phyloP scores from a whole-genome alignment of 2,888 invertebrate species.

The Entomobrya multifasciata region DNA sequence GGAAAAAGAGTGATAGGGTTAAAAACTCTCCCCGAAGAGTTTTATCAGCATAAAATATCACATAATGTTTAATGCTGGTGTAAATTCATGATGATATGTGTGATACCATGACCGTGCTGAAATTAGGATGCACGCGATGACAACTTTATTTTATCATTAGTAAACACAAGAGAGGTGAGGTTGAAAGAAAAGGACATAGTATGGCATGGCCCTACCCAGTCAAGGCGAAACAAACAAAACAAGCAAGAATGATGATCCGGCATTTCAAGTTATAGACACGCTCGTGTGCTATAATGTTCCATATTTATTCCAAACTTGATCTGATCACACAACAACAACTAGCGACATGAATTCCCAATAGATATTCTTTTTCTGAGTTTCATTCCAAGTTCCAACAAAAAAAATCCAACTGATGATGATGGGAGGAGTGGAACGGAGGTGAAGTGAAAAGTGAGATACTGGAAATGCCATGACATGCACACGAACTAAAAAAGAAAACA shows the following conservation, averaged over 20 bases:
- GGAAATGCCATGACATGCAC: slow-evolving; percentile 42
- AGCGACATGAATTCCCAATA: slow-evolving; percentile 57
- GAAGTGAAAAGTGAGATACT: slow-evolving; percentile 16
- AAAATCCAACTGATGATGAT: too few relatives aligned
- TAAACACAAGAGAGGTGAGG: too few relatives aligned
- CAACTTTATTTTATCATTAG: slow-evolving; percentile 42
- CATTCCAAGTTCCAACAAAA: neutral
- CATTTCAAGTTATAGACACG: slow-evolving; percentile 58
- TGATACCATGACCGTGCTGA: neutral
- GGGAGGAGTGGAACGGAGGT: neutral
- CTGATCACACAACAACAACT: slow-evolving; percentile 30
- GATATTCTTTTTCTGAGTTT: neutral
- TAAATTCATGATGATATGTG: neutral
- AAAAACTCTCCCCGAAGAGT: too few relatives aligned
- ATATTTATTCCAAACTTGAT: slow-evolving; percentile 38
- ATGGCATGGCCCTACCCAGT: neutral
- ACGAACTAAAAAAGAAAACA: neutral
- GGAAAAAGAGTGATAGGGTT: too few relatives aligned
- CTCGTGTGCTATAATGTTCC: neutral
- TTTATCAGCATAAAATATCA: too few relatives aligned
- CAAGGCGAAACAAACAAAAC: slow-evolving; percentile 4
- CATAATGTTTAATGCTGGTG: too few relatives aligned
- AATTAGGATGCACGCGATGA: slow-evolving; percentile 52
- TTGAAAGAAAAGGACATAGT: neutral
- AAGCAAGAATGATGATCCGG: slow-evolving; percentile 46